phyloP scores from a whole-genome alignment of 2,113 vertebrate species.

The Scalopus aquaticus region DNA sequence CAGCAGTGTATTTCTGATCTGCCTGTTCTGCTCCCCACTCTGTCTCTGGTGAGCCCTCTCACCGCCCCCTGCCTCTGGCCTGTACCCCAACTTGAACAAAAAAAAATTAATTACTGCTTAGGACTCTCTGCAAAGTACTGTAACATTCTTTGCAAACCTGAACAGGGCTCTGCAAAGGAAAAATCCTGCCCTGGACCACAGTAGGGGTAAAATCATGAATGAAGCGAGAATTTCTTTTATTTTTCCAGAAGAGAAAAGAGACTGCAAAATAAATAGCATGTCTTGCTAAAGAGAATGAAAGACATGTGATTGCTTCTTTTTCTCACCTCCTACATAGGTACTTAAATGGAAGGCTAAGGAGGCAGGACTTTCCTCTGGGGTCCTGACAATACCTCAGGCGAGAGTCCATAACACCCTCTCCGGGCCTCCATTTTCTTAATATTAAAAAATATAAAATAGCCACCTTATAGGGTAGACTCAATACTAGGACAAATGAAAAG shows the following conservation, averaged over 20 bases:
- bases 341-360: not conserved
- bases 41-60: too few species aligned
- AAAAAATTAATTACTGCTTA: not conserved
- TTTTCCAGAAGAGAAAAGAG: constrained; percentile 57
- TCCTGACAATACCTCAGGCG: too few species aligned
- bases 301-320: not conserved
- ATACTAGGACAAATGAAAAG: not conserved
- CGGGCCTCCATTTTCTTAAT: not conserved
- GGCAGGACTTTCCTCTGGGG: not conserved
- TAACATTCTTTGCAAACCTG: not conserved
- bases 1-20: too few species aligned
- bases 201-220: constrained; percentile 28
- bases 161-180: not conserved
- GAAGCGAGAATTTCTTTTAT: constrained; percentile 55
- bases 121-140: not conserved
- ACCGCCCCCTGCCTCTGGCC: too few species aligned
- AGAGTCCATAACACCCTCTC: not conserved
- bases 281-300: constrained; percentile 42
- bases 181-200: not conserved
- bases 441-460: not conserved
- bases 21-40: too few species aligned
- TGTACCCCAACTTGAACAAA: too few species aligned
- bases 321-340: not conserved
- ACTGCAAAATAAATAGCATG: constrained; percentile 28
- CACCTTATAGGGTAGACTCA: not conserved